Evolutionary conservation across 2,113 vertebrate genomes (phyloP).

Genomic region (Indicator maculatus): DNA sequence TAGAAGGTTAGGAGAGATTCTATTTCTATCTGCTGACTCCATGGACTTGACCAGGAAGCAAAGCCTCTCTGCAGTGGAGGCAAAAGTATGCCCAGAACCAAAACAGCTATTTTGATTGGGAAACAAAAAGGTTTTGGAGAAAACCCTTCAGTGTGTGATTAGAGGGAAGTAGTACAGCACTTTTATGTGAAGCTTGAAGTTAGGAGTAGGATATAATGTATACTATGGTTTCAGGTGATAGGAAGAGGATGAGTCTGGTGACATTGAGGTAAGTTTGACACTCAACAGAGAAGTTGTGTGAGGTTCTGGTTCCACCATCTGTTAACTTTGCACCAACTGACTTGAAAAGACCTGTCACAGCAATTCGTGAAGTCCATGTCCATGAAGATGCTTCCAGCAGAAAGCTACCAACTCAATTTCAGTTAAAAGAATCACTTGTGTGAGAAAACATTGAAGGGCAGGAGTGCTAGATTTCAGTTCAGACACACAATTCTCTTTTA

Average conservation of each 20-base stretch:
- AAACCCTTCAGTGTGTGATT: neutral
- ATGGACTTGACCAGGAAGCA: neutral
- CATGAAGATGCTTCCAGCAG: neutral
- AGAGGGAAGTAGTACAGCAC: neutral
- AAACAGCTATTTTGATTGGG: neutral
- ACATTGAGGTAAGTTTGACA: neutral
- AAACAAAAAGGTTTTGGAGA: neutral
- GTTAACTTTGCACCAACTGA: neutral
- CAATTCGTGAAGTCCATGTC: no score
- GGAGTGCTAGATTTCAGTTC: neutral
- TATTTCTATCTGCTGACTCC: neutral
- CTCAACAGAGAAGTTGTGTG: neutral
- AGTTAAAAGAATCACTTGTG: neutral
- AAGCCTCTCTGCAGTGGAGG: neutral
- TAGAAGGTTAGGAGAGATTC: neutral
- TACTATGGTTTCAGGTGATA: neutral
- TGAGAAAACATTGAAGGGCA: neutral
- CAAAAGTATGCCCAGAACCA: neutral
- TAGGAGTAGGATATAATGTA: neutral
- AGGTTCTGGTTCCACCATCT: neutral
- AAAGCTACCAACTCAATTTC: neutral
- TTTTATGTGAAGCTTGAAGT: neutral
- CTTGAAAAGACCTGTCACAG: neutral
- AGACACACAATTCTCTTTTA: neutral
- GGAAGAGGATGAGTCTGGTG: neutral